Conservation (phyloP, 2,888 invertebrate species). For the Callyntrura guangdongensis region DNA sequence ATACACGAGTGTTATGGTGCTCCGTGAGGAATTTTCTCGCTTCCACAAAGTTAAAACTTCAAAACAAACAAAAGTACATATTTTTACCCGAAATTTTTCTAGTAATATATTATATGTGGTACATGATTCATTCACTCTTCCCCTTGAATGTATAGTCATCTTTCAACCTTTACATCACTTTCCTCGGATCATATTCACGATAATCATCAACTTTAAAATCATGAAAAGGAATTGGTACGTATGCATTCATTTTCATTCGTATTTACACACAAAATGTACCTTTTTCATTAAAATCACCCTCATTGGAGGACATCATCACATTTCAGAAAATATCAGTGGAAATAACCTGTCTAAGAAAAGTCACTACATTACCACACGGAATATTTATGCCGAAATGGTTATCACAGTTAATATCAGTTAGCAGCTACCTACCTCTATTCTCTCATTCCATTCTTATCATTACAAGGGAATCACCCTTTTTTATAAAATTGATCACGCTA, state of each 20-base stretch:
- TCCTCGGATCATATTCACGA: neutral
- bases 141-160: conserved; percentile 13
- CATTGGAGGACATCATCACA: conserved; percentile 27
- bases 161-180: conserved; percentile 44
- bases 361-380: neutral
- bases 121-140: conserved; percentile 29
- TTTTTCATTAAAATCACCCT: neutral
- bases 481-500: neutral
- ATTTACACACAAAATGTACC: neutral
- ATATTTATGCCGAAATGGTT: conserved; percentile 29
- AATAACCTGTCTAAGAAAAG: conserved; percentile 11
- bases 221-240: neutral
- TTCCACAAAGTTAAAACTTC: neutral
- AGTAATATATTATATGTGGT: conserved; percentile 31
- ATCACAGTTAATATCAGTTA: too few relatives aligned
- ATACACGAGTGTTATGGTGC: neutral
- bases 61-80: conserved; percentile 33
- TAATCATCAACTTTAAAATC: neutral
- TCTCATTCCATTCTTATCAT: neutral
- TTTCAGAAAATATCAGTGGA: conserved; percentile 3
- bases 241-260: neutral
- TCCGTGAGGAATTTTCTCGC: neutral
- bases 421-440: neutral
- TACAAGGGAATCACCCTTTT: neutral
- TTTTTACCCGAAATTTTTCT: neutral